Evolutionary conservation across 2,888 invertebrate species (phyloP).

Genomic region (Phengaris arion): DNA sequence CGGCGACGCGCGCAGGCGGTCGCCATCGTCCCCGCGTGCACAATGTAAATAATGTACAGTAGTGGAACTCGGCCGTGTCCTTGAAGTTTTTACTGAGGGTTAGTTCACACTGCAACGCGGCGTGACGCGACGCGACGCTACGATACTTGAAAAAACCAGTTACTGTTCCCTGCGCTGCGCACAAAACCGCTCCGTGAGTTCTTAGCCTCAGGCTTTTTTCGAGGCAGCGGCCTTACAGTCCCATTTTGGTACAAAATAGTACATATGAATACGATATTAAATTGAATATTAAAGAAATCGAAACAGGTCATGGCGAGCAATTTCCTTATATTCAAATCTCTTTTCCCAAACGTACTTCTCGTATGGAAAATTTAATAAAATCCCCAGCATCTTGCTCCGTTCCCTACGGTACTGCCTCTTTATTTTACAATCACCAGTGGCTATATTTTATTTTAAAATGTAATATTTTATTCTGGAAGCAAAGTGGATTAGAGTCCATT

Average conservation of each 20-base stretch:
- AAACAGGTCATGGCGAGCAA: slow-evolving; percentile 41
- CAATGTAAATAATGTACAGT: no score
- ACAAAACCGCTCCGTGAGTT: no score
- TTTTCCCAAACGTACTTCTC: slow-evolving; percentile 58
- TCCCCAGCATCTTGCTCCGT: slow-evolving; percentile 49
- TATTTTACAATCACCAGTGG: slow-evolving; percentile 43
- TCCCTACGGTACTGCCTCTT: slow-evolving; percentile 44
- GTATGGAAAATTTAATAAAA: slow-evolving; percentile 68
- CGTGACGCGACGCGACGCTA: no score
- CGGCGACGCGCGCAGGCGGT: no score
- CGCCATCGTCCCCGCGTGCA: no score
- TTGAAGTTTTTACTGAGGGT: no score
- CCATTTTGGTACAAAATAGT: neutral
- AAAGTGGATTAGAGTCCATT: neutral
- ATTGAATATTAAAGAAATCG: slow-evolving; percentile 36
- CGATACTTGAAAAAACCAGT: no score
- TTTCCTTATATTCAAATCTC: slow-evolving; percentile 59
- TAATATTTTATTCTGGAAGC: neutral
- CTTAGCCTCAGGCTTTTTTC: no score
- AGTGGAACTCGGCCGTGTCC: no score
- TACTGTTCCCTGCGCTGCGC: no score
- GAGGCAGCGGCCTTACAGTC: neutral
- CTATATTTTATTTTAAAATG: slow-evolving; percentile 26
- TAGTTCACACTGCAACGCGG: no score
- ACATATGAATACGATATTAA: slow-evolving; percentile 25